A percentile compares a stretch with the other conserved stretches of the same genome.
These are phyloP conservation scores for Copidosoma floridanum DNA, from an alignment of 1,140 invertebrate genomes.

Conservation along the genomic window DNA sequence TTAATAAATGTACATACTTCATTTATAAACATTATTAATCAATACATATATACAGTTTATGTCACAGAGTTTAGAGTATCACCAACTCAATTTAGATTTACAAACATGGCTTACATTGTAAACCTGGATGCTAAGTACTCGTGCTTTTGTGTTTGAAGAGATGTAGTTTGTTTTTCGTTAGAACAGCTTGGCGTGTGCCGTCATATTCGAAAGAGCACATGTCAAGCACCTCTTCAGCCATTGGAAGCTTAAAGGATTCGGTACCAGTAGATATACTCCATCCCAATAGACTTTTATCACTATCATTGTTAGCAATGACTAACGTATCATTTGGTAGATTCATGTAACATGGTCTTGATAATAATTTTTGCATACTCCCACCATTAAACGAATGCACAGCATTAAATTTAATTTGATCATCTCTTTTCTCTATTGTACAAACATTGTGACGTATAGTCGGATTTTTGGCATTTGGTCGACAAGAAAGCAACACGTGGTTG, in stretches of 20 bases:
- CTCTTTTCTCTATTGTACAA: slow-evolving; percentile 56
- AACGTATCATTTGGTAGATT: slow-evolving; percentile 59
- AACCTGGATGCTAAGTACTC: background rate
- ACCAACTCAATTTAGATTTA: too few species aligned
- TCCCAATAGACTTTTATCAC: slow-evolving; percentile 60
- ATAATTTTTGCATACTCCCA: slow-evolving; percentile 62
- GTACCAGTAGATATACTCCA: slow-evolving; percentile 67
- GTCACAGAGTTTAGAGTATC: too few species aligned
- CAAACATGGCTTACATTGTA: too few species aligned
- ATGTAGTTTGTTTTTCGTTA: slow-evolving; percentile 65
- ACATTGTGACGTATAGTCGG: slow-evolving; percentile 64
- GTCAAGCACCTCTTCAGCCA: slow-evolving; percentile 65
- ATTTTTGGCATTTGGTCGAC: slow-evolving; percentile 58
- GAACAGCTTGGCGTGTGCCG: slow-evolving; percentile 60
- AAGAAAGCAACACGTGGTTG: slow-evolving; percentile 65
- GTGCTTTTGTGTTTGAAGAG: slow-evolving; percentile 58
- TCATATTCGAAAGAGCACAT: slow-evolving; percentile 60
- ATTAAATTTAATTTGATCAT: slow-evolving; percentile 56
- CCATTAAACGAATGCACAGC: slow-evolving; percentile 63
- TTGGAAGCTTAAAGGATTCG: slow-evolving; percentile 59
- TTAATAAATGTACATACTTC: too few species aligned
- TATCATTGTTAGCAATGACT: slow-evolving; percentile 69
- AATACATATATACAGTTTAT: too few species aligned
- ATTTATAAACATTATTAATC: too few species aligned
- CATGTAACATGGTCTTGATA: slow-evolving; percentile 64